Percentiles rank a stretch among this genome's conserved stretches.
phyloP scores from a whole-genome alignment of 2,113 vertebrate species.

The Poeciliopsis prolifica region DNA sequence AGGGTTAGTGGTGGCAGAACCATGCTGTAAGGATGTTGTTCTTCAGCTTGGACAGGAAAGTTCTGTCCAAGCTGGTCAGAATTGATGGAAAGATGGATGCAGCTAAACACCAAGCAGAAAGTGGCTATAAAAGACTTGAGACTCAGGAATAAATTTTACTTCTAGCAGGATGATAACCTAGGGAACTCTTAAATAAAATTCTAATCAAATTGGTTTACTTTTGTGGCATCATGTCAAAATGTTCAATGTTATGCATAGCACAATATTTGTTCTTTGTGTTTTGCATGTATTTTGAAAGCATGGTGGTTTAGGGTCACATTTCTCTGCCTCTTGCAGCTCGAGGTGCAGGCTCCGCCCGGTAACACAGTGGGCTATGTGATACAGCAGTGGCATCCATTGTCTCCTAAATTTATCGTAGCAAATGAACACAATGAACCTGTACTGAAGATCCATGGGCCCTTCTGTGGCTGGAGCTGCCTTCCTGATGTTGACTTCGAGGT shows the following conservation, averaged over 20 bases:
- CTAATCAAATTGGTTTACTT: not conserved
- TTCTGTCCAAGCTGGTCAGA: too few species aligned
- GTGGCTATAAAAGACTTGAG: not conserved
- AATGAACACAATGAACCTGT: conserved; percentile 84
- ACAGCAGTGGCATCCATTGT: conserved; percentile 89
- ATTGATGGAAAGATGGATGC: not conserved
- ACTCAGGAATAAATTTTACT: not conserved
- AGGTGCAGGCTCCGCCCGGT: conserved; percentile 90
- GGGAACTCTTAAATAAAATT: not conserved
- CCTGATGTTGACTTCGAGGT: conserved; percentile 92
- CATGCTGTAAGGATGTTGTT: not conserved
- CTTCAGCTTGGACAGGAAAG: not conserved
- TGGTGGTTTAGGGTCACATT: not conserved
- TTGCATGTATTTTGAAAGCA: not conserved
- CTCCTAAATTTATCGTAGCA: conserved; percentile 88
- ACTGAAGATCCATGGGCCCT: conserved; percentile 89
- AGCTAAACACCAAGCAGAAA: not conserved
- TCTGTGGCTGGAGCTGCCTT: conserved; percentile 87
- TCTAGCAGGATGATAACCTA: not conserved
- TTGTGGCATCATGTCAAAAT: not conserved
- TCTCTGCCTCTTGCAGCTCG: conserved; percentile 79
- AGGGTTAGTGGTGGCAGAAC: not conserved
- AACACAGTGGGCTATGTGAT: conserved; percentile 86
- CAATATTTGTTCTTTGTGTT: not conserved
- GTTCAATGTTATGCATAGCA: not conserved